Percentiles rank a stretch among this genome's conserved stretches.
phyloP scores from a whole-genome alignment of 1,140 invertebrate species.

The Diorhabda elongata region DNA sequence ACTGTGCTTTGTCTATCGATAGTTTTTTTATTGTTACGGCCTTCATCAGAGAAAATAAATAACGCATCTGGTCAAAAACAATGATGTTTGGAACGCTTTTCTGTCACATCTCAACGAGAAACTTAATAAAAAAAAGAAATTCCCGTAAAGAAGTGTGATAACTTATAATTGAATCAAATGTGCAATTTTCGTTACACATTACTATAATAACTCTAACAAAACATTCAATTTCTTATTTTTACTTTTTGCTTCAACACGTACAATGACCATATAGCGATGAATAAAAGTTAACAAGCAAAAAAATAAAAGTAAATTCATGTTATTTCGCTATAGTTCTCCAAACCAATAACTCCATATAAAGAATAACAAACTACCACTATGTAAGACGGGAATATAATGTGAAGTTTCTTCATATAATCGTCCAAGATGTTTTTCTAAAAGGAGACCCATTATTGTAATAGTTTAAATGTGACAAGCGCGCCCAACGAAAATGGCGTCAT shows the following conservation, averaged over 20 bases:
- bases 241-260: neutral
- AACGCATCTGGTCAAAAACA: no score
- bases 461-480: constrained; percentile 1
- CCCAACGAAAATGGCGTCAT: neutral
- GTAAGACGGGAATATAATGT: constrained; percentile 1
- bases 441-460: constrained; percentile 2
- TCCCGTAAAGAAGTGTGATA: no score
- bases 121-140: no score
- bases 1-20: no score
- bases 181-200: no score
- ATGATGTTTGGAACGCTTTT: no score
- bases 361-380: neutral
- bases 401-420: constrained; percentile 1
- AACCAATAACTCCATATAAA: neutral
- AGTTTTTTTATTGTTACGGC: no score
- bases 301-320: neutral
- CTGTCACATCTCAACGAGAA: no score
- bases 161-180: no score
- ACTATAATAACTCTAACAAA: no score
- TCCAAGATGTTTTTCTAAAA: neutral
- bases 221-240: neutral
- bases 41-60: no score
- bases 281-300: constrained; percentile 1
- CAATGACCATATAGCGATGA: neutral
- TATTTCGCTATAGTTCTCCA: neutral